These are phyloP conservation scores for Pseudorectes ferrugineus DNA, from an alignment of 2,113 vertebrate species.

Conservation along the genomic window DNA sequence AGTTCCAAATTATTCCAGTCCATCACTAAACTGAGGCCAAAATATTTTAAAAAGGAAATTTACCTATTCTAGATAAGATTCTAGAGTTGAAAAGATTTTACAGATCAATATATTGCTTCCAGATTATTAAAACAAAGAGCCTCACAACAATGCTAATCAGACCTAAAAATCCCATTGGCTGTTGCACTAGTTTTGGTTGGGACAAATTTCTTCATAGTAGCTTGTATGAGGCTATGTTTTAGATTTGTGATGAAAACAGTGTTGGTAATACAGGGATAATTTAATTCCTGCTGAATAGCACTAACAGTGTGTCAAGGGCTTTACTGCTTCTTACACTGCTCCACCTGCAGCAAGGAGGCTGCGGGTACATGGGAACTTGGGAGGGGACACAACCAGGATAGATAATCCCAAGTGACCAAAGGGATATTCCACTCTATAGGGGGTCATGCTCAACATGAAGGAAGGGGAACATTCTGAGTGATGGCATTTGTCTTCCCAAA, in stretches of 20 bases:
- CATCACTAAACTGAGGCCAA: background rate
- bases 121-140: background rate
- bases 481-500: background rate
- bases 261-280: background rate
- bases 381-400: background rate
- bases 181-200: background rate
- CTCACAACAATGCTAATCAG: background rate
- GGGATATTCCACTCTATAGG: background rate
- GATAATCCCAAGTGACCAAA: background rate
- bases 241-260: background rate
- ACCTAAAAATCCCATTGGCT: background rate
- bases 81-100: background rate
- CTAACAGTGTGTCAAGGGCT: background rate
- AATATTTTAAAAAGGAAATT: background rate
- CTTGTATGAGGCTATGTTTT: background rate
- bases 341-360: background rate
- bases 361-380: fast-evolving
- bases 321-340: background rate
- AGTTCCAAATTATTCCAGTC: background rate
- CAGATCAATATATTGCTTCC: background rate
- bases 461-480: background rate
- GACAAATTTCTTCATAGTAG: background rate
- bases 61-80: background rate
- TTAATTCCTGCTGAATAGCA: background rate
- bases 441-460: background rate